Percentiles rank a stretch among this genome's conserved stretches.
phyloP scores from a whole-genome alignment of 2,888 invertebrate genomes.

The Phorcus lineatus region DNA sequence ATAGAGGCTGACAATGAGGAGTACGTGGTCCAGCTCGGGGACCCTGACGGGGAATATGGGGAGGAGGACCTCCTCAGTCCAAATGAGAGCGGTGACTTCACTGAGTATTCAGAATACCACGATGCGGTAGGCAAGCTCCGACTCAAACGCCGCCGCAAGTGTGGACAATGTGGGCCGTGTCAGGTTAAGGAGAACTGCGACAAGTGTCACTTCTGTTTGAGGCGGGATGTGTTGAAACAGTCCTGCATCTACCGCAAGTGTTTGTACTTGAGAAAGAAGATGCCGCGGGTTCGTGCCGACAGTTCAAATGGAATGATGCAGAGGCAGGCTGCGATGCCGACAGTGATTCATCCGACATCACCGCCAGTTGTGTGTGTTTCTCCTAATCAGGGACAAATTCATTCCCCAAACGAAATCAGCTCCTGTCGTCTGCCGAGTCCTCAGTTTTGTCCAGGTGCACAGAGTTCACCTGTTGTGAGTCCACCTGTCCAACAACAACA shows the following conservation, averaged over 20 bases:
- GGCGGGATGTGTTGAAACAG: conserved; percentile 67
- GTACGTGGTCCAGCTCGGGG: conserved; percentile 27
- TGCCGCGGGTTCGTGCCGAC: neutral
- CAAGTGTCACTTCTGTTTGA: conserved; percentile 67
- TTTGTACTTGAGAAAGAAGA: conserved; percentile 60
- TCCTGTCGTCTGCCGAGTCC: neutral
- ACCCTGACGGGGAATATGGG: conserved; percentile 37
- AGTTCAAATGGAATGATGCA: neutral
- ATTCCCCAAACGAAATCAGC: neutral
- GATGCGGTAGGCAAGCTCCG: conserved; percentile 49
- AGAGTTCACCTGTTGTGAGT: conserved; percentile 17
- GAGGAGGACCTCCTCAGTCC: conserved; percentile 36
- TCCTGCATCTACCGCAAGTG: conserved; percentile 70
- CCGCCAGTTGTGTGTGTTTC: conserved; percentile 12
- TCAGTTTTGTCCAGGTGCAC: neutral
- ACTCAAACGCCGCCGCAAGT: conserved; percentile 62
- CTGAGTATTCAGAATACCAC: conserved; percentile 45
- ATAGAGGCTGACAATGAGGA: conserved; percentile 18
- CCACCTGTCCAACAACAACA: conserved; percentile 23
- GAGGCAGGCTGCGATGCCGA: neutral
- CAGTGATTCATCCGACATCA: neutral
- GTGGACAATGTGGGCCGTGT: conserved; percentile 70
- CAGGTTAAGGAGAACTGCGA: conserved; percentile 70
- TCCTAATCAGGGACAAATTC: neutral
- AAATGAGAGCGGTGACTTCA: conserved; percentile 34